Evolutionary conservation across 2,888 invertebrate species (phyloP), one percentile per base, ranked within the genome.

Genomic region (Camptogramma bilineatum): DNA sequence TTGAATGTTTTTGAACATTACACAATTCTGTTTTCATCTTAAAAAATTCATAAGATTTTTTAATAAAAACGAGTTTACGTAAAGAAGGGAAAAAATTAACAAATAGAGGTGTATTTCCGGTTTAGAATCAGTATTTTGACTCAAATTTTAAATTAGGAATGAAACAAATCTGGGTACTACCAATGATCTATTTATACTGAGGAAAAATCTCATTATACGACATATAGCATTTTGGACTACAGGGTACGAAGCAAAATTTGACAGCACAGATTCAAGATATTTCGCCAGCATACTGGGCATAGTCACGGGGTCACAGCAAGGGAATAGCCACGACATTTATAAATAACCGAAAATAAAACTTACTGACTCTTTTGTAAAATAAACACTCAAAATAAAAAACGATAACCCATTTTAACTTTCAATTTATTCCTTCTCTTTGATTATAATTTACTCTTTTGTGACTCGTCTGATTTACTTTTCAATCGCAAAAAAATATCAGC

Each of bases 321-420:
- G 28, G 7, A 7, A 58, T 9, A 18, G 46, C 46, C 34, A 52
- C 57, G 42, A 57, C 52, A 59, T 47, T 28, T 42, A 59, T 21
- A 59, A n/a, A 31, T 52, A 46, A 52, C 10, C 59, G 21, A 44
- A 59, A 59, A 59, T 21, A 21, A 52, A 50, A 50, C 54, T 55
- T 55, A 55, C 55, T 47, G 47, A 34, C 4, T 17, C n/a, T 13
- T 47, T 55, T 47, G 9, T n/a, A n/a, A 17, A 17, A 39, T 13
- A 39, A 28, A 50, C 51, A 51, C 51, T 28, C 31, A 17, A 31
- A 17, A 42, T 7, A 3, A 8, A 31, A 42, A 9, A 9, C 18
- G 2, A 53, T 16, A 21, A 19, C 17, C 17, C 17, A 5, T 31
- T 9, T 21, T 21, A 21, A 21, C 21, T 28, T 28, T 28, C 28